Conservation (phyloP, 2,888 invertebrate genomes). For the Synanthedon vespiformis region DNA sequence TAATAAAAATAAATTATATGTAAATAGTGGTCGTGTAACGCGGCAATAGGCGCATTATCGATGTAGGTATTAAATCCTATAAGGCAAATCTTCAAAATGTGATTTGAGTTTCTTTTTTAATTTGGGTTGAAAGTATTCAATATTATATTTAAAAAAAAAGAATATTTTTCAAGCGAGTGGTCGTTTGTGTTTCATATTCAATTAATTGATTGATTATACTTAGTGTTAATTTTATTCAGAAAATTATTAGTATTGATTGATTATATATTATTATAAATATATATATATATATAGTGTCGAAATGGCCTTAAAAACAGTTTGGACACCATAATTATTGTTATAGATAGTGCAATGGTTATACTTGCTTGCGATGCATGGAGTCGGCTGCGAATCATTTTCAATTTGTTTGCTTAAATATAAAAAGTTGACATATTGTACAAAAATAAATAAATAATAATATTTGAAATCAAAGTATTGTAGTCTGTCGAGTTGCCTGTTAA, state of each 20-base stretch:
- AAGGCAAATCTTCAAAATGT: not conserved
- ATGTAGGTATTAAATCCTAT: not conserved
- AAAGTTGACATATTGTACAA: slow-evolving; percentile 15
- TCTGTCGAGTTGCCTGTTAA: slow-evolving; percentile 32
- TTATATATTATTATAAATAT: not conserved
- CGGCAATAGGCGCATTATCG: not conserved
- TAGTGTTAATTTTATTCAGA: not conserved
- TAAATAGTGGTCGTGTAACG: slow-evolving; percentile 1
- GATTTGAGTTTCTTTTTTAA: not conserved
- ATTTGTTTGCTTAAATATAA: slow-evolving; percentile 1
- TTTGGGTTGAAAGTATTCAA: too few species aligned
- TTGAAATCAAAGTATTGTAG: slow-evolving; percentile 10
- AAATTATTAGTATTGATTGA: not conserved
- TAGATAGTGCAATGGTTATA: slow-evolving; percentile 16
- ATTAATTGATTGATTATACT: slow-evolving; percentile 1
- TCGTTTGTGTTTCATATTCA: not conserved
- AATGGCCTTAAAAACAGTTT: not conserved
- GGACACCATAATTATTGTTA: not conserved
- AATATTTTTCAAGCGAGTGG: not conserved
- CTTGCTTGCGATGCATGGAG: slow-evolving; percentile 2
- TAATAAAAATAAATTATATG: not conserved
- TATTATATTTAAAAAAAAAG: not conserved
- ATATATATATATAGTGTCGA: not conserved
- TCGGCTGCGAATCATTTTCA: slow-evolving; percentile 12
- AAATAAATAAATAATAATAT: slow-evolving; percentile 12